Base-by-base conservation (phyloP, 2,797 vertebrate species). In the Tenualosa thibaudeaui region DNA sequence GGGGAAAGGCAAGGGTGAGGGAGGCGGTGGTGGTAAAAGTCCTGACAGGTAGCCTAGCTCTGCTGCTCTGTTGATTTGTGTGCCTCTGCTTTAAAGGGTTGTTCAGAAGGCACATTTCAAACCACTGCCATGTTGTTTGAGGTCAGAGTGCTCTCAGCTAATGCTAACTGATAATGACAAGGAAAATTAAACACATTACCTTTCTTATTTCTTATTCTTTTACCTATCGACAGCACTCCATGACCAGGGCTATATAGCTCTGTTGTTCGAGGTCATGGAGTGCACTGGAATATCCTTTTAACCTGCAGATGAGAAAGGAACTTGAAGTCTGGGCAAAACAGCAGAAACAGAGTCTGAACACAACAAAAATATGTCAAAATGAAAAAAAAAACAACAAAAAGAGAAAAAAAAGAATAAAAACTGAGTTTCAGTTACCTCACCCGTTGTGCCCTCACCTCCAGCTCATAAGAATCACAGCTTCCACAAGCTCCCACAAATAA, bases 401-500 rank as follows among this genome's bases (percentile, higher is more conserved):
- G 37, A 1, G 37, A 10, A 15, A 24, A 68, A 71, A 9, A 71
- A 15, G 0, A 22, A 15, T 37, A 62, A 46, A 50, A 17, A 17
- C 13, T 75, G 68, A 40, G 68, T 12, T 15, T 15, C 37, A 75
- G 68, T 75, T 75, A 5, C 17, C 31, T 75, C 68, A 75, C 31
- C 68, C 37, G 6, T 12, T 37, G 31, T 5, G 31, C 40, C 68
- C 68, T 19, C 31, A 43, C 68, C 68, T 13, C 31, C 68, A 75
- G 37, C 37, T 43, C 9, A 37, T 19, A 37, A 75, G 68, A 75
- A 75, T 40, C 31, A 37, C 68, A 75, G 81, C 40, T 83, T 81
- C 1, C 83, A 85, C 40, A 82, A 81, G 46, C 54, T 51, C 13
- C 51, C 51, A 65, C 51, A 81, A 78, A 56, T 46, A 82, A 82